Evolutionary conservation across 35 echinoderm and acorn worm species (phyloP), one percentile per base, ranked within the genome.

Genomic region (Ophioderma brevispina): DNA sequence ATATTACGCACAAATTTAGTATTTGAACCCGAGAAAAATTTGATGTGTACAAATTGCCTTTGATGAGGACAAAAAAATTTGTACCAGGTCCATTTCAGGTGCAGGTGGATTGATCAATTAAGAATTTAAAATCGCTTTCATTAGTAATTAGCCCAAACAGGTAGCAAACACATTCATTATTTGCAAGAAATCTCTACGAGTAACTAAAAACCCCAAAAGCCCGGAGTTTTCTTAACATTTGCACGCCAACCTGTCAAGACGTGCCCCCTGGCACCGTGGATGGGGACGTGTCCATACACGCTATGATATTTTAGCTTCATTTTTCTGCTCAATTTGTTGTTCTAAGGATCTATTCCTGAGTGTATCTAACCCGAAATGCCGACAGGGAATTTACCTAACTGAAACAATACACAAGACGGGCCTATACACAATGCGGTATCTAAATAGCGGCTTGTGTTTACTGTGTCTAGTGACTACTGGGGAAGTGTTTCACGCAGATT

Each of bases 261-360:
- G 59, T 70, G 59, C 59, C 59, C 59, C 59, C 59, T 70, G 59
- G 59, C 59, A 70, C 28, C 59, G 59, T 70, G 59, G 59, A 70
- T 70, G 59, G 59, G 59, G 59, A 70, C 59, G 59, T 70, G 59
- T 70, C 59, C 59, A 70, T 70, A 70, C 59, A 70, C 59, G 59
- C 59, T 70, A 70, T 70, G 59, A 70, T 70, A 70, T 70, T 70
- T 70, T 70, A 70, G 59, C 59, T 70, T 70, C 59, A 70, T 70
- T 70, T 70, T 70, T 70, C 59, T 70, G 59, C 59, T 70, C 59
- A 70, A 70, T 70, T 70, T 70, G 59, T 70, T 70, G 59, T 70
- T 70, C 59, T 70, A 70, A 70, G 59, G 59, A 70, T 70, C 59
- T 70, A 70, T 70, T 70, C 59, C 59, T 70, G 59, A 70, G 59